These are phyloP conservation scores for Chrysolina oricalcia DNA, from an alignment of 2,888 invertebrate species.

Conservation along the genomic window DNA sequence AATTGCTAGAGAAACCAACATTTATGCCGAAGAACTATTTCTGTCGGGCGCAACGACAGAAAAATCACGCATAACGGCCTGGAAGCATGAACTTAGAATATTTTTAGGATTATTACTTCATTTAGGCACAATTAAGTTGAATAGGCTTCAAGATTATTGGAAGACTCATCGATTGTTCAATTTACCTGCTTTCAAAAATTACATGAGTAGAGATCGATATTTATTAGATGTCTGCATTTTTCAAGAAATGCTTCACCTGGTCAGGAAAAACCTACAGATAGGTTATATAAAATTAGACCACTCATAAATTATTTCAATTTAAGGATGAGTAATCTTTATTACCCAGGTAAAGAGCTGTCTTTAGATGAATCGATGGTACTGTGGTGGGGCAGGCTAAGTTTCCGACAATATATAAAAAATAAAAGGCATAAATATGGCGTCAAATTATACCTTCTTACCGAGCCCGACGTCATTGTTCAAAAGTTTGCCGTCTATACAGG, in stretches of 20 bases:
- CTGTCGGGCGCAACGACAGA: conserved; percentile 12
- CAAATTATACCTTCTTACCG: conserved; percentile 58
- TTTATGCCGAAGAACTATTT: conserved; percentile 32
- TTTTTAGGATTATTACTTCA: conserved; percentile 37
- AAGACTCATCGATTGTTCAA: conserved; percentile 46
- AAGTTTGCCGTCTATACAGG: conserved; percentile 63
- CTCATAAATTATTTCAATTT: conserved; percentile 55
- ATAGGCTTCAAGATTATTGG: conserved; percentile 27
- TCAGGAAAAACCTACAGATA: conserved; percentile 28
- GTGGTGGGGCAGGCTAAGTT: conserved; percentile 31
- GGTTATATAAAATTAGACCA: conserved; percentile 58
- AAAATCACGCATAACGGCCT: conserved; percentile 26
- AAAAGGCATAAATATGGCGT: conserved; percentile 3
- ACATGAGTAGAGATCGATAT: conserved; percentile 47
- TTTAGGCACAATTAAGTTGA: conserved; percentile 37
- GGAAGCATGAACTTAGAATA: conserved; percentile 30
- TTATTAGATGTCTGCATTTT: conserved; percentile 47
- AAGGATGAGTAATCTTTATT: conserved; percentile 58
- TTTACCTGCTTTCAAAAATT: conserved; percentile 34
- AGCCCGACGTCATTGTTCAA: conserved; percentile 52
- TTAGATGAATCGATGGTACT: conserved; percentile 31
- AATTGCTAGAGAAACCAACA: conserved; percentile 10
- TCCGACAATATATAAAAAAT: conserved; percentile 39
- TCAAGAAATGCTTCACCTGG: conserved; percentile 27
- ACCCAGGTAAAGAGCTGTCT: conserved; percentile 48